Percentiles rank a stretch among this genome's conserved stretches.
phyloP scores from a whole-genome alignment of 2,888 invertebrate genomes.

The Drosophila anomalipes region DNA sequence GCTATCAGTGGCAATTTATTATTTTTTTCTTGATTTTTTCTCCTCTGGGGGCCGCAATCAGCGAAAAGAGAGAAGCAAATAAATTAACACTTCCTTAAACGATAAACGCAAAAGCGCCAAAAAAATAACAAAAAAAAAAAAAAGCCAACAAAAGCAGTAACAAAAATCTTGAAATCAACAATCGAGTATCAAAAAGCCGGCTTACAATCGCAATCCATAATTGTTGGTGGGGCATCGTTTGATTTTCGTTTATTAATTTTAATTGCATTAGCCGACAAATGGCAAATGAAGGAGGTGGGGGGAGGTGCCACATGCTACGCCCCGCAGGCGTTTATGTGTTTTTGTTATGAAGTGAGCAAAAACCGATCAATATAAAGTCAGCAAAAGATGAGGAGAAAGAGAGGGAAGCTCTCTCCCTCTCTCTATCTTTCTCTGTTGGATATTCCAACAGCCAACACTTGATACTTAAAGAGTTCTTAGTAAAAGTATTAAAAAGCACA shows the following conservation, averaged over 20 bases:
- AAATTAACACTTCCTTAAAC: conserved; percentile 82
- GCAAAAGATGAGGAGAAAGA: no score
- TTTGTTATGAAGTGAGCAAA: conserved; percentile 43
- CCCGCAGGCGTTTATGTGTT: conserved; percentile 40
- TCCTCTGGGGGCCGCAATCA: conserved; percentile 41
- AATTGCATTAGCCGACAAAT: conserved; percentile 61
- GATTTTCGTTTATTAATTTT: conserved; percentile 77
- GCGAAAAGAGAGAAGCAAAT: conserved; percentile 68
- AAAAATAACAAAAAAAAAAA: conserved; percentile 15
- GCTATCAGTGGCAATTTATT: conserved; percentile 81
- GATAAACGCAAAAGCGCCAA: conserved; percentile 66
- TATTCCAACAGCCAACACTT: not conserved
- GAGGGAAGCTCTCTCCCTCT: no score
- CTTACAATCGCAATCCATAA: conserved; percentile 58
- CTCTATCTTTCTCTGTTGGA: not conserved
- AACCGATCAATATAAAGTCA: not conserved
- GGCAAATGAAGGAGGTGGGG: conserved; percentile 17
- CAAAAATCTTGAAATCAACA: conserved; percentile 39
- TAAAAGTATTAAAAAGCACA: not conserved
- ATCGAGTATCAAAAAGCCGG: conserved; percentile 57
- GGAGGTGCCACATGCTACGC: conserved; percentile 49
- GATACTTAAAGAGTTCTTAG: not conserved
- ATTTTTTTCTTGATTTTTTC: conserved; percentile 42
- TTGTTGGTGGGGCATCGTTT: conserved; percentile 54
- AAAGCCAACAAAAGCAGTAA: not conserved